These are phyloP conservation scores for Sycophaga agraensis DNA, from an alignment of 1,140 invertebrate genomes.

Conservation along the genomic window DNA sequence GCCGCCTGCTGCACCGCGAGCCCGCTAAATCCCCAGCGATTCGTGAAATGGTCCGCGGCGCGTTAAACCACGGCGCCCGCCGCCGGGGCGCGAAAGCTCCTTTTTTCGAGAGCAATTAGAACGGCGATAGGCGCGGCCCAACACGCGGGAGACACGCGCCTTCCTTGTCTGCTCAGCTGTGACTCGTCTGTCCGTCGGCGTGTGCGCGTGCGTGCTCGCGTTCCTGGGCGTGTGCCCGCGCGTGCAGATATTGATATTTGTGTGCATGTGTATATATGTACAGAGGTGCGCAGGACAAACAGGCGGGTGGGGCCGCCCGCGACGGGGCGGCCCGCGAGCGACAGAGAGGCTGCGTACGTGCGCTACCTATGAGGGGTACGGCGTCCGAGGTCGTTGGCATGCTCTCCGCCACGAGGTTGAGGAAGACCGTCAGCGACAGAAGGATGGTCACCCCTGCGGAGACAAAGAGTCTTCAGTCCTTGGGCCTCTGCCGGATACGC, in stretches of 20 bases:
- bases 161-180: too few relatives aligned
- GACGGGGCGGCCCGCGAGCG: too few relatives aligned
- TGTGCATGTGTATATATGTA: not conserved
- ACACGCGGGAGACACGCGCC: too few relatives aligned
- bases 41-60: too few relatives aligned
- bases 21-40: not conserved
- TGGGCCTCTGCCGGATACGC: not conserved
- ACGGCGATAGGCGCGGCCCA: too few relatives aligned
- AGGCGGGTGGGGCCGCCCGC: not conserved
- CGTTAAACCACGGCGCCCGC: not conserved
- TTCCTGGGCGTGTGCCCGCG: too few relatives aligned
- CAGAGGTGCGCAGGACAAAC: not conserved
- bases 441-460: constrained; percentile 94
- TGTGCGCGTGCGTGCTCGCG: too few relatives aligned
- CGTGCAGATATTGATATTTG: not conserved
- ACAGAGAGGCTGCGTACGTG: not conserved
- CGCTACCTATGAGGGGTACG: constrained; percentile 70
- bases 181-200: too few relatives aligned
- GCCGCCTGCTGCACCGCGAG: too few relatives aligned
- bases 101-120: too few relatives aligned
- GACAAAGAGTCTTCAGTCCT: constrained; percentile 35
- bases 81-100: not conserved
- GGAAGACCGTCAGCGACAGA: constrained; percentile 97
- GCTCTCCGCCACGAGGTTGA: constrained; percentile 90
- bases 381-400: constrained; percentile 90